Percentiles rank a stretch among this genome's conserved stretches.
Conservation (phyloP, 2,888 invertebrate species). For the Mythimna ferrago region DNA sequence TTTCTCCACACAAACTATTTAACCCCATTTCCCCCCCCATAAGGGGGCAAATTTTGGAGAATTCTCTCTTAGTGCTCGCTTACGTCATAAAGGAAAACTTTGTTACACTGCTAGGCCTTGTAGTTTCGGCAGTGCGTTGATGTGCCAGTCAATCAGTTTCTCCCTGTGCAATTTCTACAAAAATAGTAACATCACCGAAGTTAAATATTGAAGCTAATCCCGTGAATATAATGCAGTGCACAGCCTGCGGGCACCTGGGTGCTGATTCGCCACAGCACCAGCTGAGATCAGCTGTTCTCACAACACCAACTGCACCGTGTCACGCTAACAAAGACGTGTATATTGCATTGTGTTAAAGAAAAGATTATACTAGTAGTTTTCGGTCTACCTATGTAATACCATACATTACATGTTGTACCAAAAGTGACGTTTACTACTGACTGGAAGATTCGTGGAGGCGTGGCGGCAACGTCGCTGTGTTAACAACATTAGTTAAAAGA, state of each 20-base stretch:
- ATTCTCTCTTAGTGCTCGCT: too few species aligned
- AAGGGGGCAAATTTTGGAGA: too few species aligned
- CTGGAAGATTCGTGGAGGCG: background rate
- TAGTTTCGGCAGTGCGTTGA: too few species aligned
- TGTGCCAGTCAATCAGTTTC: too few species aligned
- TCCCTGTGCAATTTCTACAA: too few species aligned
- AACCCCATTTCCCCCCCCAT: too few species aligned
- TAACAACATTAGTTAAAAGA: background rate
- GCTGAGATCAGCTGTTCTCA: background rate
- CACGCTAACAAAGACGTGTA: background rate
- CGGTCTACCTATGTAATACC: too few species aligned
- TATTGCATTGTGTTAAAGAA: slow-evolving; percentile 4
- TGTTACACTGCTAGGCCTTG: too few species aligned
- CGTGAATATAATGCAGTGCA: background rate
- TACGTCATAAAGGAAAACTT: too few species aligned
- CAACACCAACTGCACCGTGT: background rate
- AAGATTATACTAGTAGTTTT: background rate
- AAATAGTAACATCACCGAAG: background rate
- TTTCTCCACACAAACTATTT: too few species aligned
- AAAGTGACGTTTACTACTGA: background rate
- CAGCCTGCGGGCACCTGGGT: background rate
- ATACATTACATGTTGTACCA: background rate
- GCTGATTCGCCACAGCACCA: background rate
- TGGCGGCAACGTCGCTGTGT: background rate
- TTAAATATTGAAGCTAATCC: background rate